Percentiles rank a stretch among this genome's conserved stretches.
These are phyloP conservation scores for Paradisaea rubra DNA, from an alignment of 2,113 vertebrate species.

Conservation along the genomic window DNA sequence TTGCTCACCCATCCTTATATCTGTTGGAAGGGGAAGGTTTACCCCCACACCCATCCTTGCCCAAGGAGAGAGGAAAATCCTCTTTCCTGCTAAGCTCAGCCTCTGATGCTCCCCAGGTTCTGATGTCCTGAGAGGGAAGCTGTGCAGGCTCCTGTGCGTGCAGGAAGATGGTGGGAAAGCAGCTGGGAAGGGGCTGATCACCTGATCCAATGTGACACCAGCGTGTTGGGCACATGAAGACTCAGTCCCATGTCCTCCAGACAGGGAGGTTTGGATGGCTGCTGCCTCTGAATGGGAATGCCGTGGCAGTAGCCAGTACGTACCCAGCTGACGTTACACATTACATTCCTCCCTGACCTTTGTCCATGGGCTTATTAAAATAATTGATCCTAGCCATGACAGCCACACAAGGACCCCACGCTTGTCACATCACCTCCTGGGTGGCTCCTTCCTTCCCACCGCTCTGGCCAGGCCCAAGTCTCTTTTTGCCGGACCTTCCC, in stretches of 20 bases:
- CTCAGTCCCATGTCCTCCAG: neutral
- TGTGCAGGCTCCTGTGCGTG: rapidly evolving
- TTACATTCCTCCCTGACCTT: constrained; percentile 28
- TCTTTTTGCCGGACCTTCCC: neutral
- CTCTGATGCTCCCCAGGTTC: neutral
- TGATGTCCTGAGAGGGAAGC: neutral
- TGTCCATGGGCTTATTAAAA: constrained; percentile 17
- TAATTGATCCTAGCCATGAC: constrained; percentile 32
- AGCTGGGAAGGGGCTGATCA: neutral
- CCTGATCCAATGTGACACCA: rapidly evolving
- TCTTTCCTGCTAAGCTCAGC: neutral
- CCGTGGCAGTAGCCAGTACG: neutral
- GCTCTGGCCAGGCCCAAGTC: neutral
- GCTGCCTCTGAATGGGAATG: neutral
- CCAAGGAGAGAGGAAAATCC: neutral
- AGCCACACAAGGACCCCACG: neutral
- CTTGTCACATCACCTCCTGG: neutral
- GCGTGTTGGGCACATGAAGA: neutral
- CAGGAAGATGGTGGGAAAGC: neutral
- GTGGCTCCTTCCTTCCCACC: neutral
- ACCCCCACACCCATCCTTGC: neutral
- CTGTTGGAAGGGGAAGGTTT: neutral
- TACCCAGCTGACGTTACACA: neutral
- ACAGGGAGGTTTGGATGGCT: neutral
- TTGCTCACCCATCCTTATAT: rapidly evolving